Evolutionary conservation across 2,888 invertebrate species (phyloP).

Genomic region (Sphecodes monilicornis): DNA sequence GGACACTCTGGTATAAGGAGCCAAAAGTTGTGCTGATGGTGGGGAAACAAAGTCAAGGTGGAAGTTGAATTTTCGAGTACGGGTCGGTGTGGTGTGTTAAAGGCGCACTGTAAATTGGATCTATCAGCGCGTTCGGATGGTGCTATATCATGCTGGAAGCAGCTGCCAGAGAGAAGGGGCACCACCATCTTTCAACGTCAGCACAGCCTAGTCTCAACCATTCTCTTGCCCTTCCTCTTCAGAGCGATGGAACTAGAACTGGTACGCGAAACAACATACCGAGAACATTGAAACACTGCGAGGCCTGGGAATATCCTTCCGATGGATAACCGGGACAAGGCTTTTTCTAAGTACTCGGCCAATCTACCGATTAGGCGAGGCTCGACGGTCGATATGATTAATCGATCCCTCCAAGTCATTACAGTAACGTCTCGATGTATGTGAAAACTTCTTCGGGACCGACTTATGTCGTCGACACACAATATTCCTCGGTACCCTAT

Average conservation of each 20-base stretch:
- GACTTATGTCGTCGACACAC: not conserved
- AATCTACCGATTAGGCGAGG: slow-evolving; percentile 58
- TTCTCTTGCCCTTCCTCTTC: slow-evolving; percentile 44
- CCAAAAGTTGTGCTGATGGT: slow-evolving; percentile 73
- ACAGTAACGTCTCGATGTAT: not conserved
- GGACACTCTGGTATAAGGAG: slow-evolving; percentile 46
- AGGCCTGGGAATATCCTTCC: slow-evolving; percentile 67
- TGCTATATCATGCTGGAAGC: slow-evolving; percentile 83
- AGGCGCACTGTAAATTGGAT: slow-evolving; percentile 83
- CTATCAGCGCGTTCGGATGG: slow-evolving; percentile 83
- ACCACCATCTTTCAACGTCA: slow-evolving; percentile 83
- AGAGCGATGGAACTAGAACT: slow-evolving; percentile 32
- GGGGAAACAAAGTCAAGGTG: slow-evolving; percentile 44
- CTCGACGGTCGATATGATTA: slow-evolving; percentile 74
- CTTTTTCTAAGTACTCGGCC: slow-evolving; percentile 71
- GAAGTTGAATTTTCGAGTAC: slow-evolving; percentile 62
- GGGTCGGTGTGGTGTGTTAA: slow-evolving; percentile 63
- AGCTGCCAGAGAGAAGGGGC: slow-evolving; percentile 81
- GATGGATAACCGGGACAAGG: slow-evolving; percentile 72
- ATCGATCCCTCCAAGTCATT: slow-evolving; percentile 59
- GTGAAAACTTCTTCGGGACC: not conserved
- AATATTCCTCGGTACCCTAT: not conserved
- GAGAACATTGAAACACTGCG: slow-evolving; percentile 59
- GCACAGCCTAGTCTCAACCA: slow-evolving; percentile 72
- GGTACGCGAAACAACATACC: slow-evolving; percentile 66